Conservation (phyloP, 2,888 invertebrate species). For the Dione juno region DNA sequence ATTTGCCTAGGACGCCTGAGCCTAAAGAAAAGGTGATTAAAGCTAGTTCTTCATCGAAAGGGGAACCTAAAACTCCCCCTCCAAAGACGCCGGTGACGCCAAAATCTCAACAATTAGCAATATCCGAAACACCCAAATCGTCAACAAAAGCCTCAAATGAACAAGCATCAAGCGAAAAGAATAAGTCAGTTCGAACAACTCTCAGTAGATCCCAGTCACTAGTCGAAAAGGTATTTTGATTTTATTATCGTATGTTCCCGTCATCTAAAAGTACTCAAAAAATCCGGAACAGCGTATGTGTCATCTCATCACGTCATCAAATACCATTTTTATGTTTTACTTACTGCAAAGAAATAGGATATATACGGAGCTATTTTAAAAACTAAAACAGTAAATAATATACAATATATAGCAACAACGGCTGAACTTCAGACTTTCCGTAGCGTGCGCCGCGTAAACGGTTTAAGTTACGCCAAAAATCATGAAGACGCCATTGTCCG, state of each 20-base stretch:
- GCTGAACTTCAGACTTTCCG: too few relatives aligned
- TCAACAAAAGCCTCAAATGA: slow-evolving; percentile 57
- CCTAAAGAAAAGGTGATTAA: slow-evolving; percentile 58
- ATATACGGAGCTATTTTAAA: too few relatives aligned
- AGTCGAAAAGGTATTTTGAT: slow-evolving; percentile 62
- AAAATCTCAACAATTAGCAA: slow-evolving; percentile 47
- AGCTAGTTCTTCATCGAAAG: slow-evolving; percentile 53
- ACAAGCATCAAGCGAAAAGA: slow-evolving; percentile 58
- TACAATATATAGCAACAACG: too few relatives aligned
- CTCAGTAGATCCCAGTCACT: slow-evolving; percentile 59
- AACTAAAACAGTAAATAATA: too few relatives aligned
- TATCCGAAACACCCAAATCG: slow-evolving; percentile 66
- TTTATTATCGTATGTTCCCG: slow-evolving; percentile 1
- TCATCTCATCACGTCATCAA: too few relatives aligned
- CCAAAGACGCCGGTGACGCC: slow-evolving; percentile 52
- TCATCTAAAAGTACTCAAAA: too few relatives aligned
- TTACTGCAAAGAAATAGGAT: too few relatives aligned
- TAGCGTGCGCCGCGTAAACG: too few relatives aligned
- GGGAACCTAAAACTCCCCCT: slow-evolving; percentile 55
- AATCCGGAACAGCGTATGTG: too few relatives aligned
- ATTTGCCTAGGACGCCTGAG: slow-evolving; percentile 51
- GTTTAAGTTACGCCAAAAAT: too few relatives aligned
- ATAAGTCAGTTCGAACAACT: slow-evolving; percentile 59
- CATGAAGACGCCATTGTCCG: too few relatives aligned
- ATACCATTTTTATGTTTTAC: too few relatives aligned